phyloP scores from a whole-genome alignment of 2,113 vertebrate species.

The Oceanodroma tethys region DNA sequence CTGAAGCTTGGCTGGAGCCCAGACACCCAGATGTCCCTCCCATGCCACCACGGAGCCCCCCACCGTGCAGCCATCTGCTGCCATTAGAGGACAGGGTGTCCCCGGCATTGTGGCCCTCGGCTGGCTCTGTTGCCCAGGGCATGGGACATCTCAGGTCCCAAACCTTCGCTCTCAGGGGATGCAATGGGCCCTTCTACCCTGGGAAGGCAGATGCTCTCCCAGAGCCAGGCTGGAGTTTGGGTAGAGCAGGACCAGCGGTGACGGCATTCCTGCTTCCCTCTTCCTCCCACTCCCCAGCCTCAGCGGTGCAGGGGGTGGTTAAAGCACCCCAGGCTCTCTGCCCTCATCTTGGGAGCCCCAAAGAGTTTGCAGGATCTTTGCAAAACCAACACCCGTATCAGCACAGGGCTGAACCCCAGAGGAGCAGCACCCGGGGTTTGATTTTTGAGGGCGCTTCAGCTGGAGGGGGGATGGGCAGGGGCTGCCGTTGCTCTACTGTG shows the following conservation, averaged over 20 bases:
- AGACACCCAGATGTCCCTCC: constrained; percentile 24
- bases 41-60: neutral
- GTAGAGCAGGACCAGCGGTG: neutral
- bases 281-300: neutral
- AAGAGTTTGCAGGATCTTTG: neutral
- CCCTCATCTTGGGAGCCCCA: accelerated
- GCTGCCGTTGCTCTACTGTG: neutral
- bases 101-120: neutral
- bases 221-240: neutral
- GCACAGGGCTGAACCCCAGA: neutral
- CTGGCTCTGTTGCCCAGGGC: neutral
- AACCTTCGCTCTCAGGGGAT: neutral
- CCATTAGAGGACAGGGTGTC: neutral
- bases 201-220: neutral
- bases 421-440: neutral
- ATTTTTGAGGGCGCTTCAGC: neutral
- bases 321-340: neutral
- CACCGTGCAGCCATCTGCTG: neutral
- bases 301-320: accelerated
- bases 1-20: constrained; percentile 11
- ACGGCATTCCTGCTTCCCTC: accelerated
- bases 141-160: neutral
- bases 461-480: accelerated
- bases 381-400: neutral
- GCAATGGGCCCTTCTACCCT: neutral